Evolutionary conservation across 2,797 vertebrate species (phyloP).

Genomic region (Malacoraja senta): DNA sequence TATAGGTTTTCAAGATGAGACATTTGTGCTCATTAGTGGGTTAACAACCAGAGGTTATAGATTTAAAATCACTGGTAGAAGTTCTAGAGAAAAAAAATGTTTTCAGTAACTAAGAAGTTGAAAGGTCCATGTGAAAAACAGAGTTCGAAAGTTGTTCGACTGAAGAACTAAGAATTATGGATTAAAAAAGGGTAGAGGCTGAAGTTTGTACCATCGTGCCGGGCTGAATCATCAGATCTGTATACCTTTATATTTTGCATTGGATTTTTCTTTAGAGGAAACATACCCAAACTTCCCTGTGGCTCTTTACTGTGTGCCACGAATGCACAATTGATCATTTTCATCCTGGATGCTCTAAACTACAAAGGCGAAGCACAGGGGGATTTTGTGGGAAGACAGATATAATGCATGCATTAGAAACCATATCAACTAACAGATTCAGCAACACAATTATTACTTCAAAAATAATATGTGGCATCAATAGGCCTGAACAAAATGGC

Average conservation of each 20-base stretch:
- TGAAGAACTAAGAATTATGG: too few species aligned
- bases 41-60: too few species aligned
- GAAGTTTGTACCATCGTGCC: too few species aligned
- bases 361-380: not conserved
- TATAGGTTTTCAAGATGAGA: too few species aligned
- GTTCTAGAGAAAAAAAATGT: too few species aligned
- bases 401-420: not conserved
- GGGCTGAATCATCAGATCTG: not conserved
- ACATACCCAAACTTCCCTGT: not conserved
- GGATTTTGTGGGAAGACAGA: not conserved
- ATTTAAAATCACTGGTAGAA: too few species aligned
- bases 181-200: too few species aligned
- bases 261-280: not conserved
- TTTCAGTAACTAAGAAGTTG: too few species aligned
- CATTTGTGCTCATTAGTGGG: too few species aligned
- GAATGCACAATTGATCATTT: not conserved
- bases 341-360: not conserved
- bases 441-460: not conserved
- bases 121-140: too few species aligned
- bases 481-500: not conserved
- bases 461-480: not conserved
- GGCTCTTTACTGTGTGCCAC: not conserved
- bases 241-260: not conserved
- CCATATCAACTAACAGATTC: not conserved
- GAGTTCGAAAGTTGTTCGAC: too few species aligned